phyloP scores from a whole-genome alignment of 2,113 vertebrate species.

The Azemiops feae region DNA sequence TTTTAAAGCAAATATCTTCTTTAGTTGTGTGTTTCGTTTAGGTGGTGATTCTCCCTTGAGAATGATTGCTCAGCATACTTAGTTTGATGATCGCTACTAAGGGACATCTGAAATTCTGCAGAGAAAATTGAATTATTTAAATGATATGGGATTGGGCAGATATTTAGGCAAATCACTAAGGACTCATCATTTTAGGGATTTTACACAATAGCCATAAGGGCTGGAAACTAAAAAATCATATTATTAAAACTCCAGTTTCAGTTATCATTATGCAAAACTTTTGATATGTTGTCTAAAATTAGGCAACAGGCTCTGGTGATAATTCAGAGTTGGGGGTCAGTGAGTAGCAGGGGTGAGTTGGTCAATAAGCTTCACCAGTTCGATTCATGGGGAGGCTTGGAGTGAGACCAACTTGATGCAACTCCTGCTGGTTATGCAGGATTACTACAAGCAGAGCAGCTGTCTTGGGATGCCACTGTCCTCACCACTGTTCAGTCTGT shows the following conservation, averaged over 20 bases:
- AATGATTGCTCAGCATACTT: neutral
- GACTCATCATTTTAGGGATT: neutral
- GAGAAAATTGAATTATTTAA: neutral
- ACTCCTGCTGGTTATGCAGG: neutral
- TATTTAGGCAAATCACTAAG: neutral
- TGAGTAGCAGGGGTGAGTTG: neutral
- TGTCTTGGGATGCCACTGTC: neutral
- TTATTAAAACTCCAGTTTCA: neutral
- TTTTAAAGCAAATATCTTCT: neutral
- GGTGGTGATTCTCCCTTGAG: neutral
- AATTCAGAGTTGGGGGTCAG: neutral
- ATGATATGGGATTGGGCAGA: neutral
- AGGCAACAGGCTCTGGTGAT: neutral
- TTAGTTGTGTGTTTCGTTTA: neutral
- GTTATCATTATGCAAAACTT: neutral
- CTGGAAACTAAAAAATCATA: neutral
- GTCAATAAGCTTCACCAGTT: neutral
- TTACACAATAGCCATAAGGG: neutral
- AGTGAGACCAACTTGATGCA: neutral
- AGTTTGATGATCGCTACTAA: neutral
- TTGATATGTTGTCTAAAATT: neutral
- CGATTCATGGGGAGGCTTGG: neutral
- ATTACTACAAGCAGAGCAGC: neutral
- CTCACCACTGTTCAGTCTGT: neutral
- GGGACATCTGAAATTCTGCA: neutral